Evolutionary conservation across 2,888 invertebrate genomes (phyloP), one percentile per base, ranked within the genome.

Genomic region (Tyria jacobaeae): DNA sequence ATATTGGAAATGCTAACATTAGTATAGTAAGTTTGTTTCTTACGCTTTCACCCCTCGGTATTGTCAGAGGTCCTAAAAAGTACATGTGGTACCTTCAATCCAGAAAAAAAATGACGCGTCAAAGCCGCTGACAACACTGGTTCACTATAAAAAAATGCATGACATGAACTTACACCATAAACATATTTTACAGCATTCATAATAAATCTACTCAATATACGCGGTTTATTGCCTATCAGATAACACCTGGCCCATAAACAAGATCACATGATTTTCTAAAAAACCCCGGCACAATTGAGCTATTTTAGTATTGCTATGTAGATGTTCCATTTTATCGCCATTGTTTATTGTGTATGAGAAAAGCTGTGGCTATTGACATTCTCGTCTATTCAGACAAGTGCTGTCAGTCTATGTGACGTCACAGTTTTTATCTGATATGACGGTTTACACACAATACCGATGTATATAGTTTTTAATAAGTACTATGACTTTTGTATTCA

Each of bases 201-300:
- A 21, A 44, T 56, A 57, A 31, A 31, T 2, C 48, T 50, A 60
- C 35, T 58, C 54, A 49, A 39, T 34, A 34, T 17, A 24, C 41
- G 47, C 62, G 67, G 66, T 71, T 70, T 64, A 69, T 60, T 44
- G 64, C 56, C 66, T 55, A 58, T 67, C 41, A 70, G 75, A 76
- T 74, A 66, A 74, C 67, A 74, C 68, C 52, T 35, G 54, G 27
- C 44, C 41, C 41, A 57, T 66, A 62, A 62, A 71, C 48, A 68
- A 24, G 37, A 66, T 78, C 79, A 77, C 71, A 76, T 73, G 79
- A 76, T 70, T 66, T 69, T 58, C 15, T 17, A 25, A 62, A 44
- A 64, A 62, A 69, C 53, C 64, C 63, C 49, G 60, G 50, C n/a
- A 55, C 56, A 41, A 52, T 41, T 25, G 49, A 47, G 44, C 57